Evolutionary conservation across 2,888 invertebrate genomes (phyloP).

Genomic region (Physocephala rufipes): DNA sequence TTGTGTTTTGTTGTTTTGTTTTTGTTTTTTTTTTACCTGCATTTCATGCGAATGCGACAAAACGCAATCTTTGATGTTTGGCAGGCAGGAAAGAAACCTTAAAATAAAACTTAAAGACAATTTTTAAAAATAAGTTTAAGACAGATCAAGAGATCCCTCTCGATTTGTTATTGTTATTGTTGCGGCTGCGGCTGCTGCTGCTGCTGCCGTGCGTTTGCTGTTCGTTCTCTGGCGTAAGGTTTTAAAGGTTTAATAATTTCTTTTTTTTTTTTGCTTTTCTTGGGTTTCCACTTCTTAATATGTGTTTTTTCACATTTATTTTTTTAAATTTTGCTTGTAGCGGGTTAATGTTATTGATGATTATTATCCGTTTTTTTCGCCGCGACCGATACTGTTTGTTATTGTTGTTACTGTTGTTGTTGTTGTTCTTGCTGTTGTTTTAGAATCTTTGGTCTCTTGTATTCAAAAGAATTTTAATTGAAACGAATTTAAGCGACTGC

Average conservation of each 20-base stretch:
- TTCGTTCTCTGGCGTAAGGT: slow-evolving; percentile 56
- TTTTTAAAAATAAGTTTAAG: slow-evolving; percentile 1
- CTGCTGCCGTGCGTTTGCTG: slow-evolving; percentile 30
- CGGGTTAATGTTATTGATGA: neutral
- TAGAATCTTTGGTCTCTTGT: slow-evolving; percentile 44
- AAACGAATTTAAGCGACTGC: slow-evolving; percentile 52
- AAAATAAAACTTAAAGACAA: slow-evolving; percentile 32
- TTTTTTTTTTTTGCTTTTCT: too few relatives aligned
- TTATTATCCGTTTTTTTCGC: too few relatives aligned
- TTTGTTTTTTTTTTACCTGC: slow-evolving; percentile 34
- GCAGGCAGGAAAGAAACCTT: slow-evolving; percentile 29
- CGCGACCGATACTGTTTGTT: neutral
- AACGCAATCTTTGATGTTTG: slow-evolving; percentile 45
- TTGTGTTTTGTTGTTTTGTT: slow-evolving; percentile 32
- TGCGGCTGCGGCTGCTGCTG: neutral
- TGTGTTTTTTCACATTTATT: slow-evolving; percentile 43
- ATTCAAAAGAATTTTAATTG: slow-evolving; percentile 57
- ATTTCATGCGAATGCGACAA: slow-evolving; percentile 41
- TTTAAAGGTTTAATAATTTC: slow-evolving; percentile 53
- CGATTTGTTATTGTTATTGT: neutral
- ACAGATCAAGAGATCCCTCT: neutral
- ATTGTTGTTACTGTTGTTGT: slow-evolving; percentile 5
- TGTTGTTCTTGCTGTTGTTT: slow-evolving; percentile 40
- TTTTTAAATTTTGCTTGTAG: slow-evolving; percentile 42
- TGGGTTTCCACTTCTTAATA: too few relatives aligned